Evolutionary conservation across 2,888 invertebrate genomes (phyloP).

Genomic region (Metellina segmentata): DNA sequence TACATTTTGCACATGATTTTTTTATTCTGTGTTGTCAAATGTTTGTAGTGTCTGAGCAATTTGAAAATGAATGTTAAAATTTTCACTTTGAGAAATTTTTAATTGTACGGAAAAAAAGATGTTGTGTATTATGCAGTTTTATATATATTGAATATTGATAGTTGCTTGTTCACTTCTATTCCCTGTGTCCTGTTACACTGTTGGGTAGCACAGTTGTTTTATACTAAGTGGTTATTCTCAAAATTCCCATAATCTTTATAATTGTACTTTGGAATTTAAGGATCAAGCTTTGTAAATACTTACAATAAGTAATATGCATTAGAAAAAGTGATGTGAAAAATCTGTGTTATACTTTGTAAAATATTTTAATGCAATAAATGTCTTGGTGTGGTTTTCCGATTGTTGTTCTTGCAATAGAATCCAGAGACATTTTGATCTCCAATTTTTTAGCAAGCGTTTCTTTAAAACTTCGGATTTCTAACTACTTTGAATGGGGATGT

Average conservation of each 20-base stretch:
- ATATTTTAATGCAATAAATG: constrained; percentile 76
- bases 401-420: background rate
- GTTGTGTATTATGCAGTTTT: constrained; percentile 28
- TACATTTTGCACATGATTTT: constrained; percentile 57
- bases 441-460: no score
- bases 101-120: constrained; percentile 36
- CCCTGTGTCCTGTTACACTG: constrained; percentile 39
- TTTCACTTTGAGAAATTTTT: constrained; percentile 45
- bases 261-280: constrained; percentile 4
- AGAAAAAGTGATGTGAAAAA: constrained; percentile 38
- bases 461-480: no score
- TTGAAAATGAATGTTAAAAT: constrained; percentile 32
- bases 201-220: constrained; percentile 39
- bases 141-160: constrained; percentile 15
- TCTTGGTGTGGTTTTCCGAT: constrained; percentile 67
- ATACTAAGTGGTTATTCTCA: background rate
- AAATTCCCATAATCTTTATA: constrained; percentile 5
- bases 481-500: no score
- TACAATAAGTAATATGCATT: constrained; percentile 18
- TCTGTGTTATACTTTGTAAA: constrained; percentile 69
- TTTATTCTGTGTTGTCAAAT: constrained; percentile 46
- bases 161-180: constrained; percentile 40
- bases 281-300: constrained; percentile 32
- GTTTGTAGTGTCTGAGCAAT: constrained; percentile 4
- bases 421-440: no score